These are phyloP conservation scores for Blastomussa wellsi DNA, from an alignment of 92 coral and sea anemone genomes.

Conservation along the genomic window DNA sequence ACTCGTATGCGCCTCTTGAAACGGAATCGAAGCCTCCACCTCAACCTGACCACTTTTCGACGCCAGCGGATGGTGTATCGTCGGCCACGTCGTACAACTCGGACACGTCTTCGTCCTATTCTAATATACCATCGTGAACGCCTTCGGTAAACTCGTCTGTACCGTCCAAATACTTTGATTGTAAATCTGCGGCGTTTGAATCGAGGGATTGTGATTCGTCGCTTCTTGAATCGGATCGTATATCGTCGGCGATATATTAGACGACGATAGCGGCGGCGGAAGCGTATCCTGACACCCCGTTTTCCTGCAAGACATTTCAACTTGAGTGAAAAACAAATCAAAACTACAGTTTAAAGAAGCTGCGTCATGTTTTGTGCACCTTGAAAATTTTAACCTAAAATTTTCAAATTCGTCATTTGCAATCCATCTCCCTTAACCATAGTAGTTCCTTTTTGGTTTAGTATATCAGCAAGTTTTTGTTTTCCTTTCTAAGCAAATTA, in stretches of 20 bases:
- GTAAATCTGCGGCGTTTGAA: conserved; percentile 7
- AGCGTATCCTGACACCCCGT: not conserved
- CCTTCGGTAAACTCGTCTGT: not conserved
- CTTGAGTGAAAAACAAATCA: not conserved
- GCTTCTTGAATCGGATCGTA: not conserved
- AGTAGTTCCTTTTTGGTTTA: too few relatives aligned
- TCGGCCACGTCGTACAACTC: conserved; percentile 1
- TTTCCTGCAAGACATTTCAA: conserved; percentile 2
- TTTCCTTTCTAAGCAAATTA: too few relatives aligned
- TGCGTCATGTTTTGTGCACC: too few relatives aligned
- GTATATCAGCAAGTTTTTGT: too few relatives aligned
- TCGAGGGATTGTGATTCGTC: not conserved
- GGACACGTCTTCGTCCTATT: conserved; percentile 6
- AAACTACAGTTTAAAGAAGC: not conserved
- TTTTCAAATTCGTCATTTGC: too few relatives aligned
- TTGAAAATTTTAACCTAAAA: too few relatives aligned
- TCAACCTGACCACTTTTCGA: not conserved
- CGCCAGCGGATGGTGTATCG: conserved; percentile 3
- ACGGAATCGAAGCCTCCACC: conserved; percentile 6
- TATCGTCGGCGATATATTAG: conserved; percentile 19
- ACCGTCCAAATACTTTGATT: not conserved
- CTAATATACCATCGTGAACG: not conserved
- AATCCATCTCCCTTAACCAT: too few relatives aligned
- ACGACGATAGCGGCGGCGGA: conserved; percentile 13
- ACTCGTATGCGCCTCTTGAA: conserved; percentile 3